Conservation (phyloP, 1,140 invertebrate genomes). For the Stegodyphus dumicola region DNA sequence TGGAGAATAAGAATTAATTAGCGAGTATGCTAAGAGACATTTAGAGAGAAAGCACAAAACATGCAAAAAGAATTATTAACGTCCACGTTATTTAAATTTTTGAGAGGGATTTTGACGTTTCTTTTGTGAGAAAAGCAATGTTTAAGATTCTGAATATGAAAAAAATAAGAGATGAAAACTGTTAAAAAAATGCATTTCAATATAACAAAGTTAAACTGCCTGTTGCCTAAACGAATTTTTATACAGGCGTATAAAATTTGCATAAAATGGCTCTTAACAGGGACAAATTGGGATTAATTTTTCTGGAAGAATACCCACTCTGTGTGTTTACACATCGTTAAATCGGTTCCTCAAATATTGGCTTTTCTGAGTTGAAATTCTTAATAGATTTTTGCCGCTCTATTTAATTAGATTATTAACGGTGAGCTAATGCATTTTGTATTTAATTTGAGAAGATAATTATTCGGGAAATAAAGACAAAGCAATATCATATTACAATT, state of each 20-base stretch:
- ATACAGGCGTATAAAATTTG: too few species aligned
- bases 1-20: too few species aligned
- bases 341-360: conserved; percentile 6
- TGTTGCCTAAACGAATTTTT: too few species aligned
- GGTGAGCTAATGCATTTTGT: not conserved
- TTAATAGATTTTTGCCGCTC: not conserved
- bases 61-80: conserved; percentile 13
- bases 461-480: too few species aligned
- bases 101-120: not conserved
- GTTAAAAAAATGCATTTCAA: too few species aligned
- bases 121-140: not conserved
- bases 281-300: conserved; percentile 1
- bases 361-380: not conserved
- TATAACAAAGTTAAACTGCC: too few species aligned
- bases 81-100: conserved; percentile 12
- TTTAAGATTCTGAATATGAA: too few species aligned
- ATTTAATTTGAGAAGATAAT: not conserved
- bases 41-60: not conserved
- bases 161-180: too few species aligned
- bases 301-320: not conserved
- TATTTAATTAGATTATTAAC: conserved; percentile 11
- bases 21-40: not conserved
- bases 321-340: conserved; percentile 10
- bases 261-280: not conserved
- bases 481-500: too few species aligned